Percentiles rank a stretch among this genome's conserved stretches.
Evolutionary conservation across 2,888 invertebrate species (phyloP).

Genomic region (Acrobasis consociella): DNA sequence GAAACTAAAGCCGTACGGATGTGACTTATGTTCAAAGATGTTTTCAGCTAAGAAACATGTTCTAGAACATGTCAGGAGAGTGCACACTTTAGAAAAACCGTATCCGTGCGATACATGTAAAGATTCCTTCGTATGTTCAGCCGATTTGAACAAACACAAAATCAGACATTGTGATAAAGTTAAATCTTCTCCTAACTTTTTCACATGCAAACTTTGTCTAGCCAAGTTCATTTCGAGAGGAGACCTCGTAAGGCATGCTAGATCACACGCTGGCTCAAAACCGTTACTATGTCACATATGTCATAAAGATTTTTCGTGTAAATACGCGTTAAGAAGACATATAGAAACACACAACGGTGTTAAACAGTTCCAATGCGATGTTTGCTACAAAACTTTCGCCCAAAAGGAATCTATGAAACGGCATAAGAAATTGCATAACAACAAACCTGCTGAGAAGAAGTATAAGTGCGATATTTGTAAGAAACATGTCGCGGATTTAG

Average conservation of each 20-base stretch:
- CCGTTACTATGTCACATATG: conserved; percentile 33
- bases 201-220: conserved; percentile 32
- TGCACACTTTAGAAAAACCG: conserved; percentile 36
- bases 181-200: neutral
- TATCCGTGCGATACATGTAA: conserved; percentile 33
- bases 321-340: conserved; percentile 36
- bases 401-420: conserved; percentile 27
- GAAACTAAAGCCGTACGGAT: conserved; percentile 34
- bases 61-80: conserved; percentile 29
- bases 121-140: neutral
- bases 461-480: conserved; percentile 39
- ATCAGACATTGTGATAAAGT: neutral
- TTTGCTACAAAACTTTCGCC: conserved; percentile 30
- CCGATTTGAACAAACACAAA: conserved; percentile 20
- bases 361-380: conserved; percentile 28
- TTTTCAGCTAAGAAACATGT: conserved; percentile 39
- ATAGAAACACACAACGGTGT: conserved; percentile 28
- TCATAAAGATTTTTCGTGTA: conserved; percentile 31
- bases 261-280: conserved; percentile 25
- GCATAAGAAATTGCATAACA: conserved; percentile 29
- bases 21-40: conserved; percentile 34
- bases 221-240: conserved; percentile 21
- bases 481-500: conserved; percentile 36
- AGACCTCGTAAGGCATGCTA: conserved; percentile 24
- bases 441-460: neutral